Percentiles rank a stretch among this genome's conserved stretches.
Conservation (phyloP, 64 coral and sea anemone genomes). For the Montipora cactus region DNA sequence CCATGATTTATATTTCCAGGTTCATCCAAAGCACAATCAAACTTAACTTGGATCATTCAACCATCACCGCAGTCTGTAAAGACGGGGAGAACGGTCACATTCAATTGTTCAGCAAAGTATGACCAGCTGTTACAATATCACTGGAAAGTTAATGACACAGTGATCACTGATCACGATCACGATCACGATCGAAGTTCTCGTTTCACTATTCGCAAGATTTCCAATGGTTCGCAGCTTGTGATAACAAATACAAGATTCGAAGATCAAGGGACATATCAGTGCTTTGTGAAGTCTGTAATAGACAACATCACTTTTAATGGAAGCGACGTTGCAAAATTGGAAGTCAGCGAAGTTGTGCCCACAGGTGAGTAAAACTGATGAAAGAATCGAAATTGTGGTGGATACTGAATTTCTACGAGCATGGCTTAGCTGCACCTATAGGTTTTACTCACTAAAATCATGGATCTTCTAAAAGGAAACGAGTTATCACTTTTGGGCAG, state of each 20-base stretch:
- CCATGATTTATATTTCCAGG: not conserved
- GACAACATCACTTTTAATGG: not conserved
- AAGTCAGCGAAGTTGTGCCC: not conserved
- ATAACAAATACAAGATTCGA: not conserved
- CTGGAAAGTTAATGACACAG: slow-evolving; percentile 8
- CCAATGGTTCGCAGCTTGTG: not conserved
- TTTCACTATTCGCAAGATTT: not conserved
- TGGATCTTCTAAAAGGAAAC: too few species aligned
- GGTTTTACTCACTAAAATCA: too few species aligned
- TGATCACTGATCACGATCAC: not conserved
- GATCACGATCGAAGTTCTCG: not conserved
- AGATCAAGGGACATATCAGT: slow-evolving; percentile 7
- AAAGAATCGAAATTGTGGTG: too few species aligned
- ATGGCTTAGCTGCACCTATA: too few species aligned
- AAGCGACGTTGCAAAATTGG: not conserved
- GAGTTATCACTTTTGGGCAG: too few species aligned
- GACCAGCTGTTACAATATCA: not conserved
- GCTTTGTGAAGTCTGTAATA: not conserved
- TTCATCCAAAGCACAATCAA: slow-evolving; percentile 20
- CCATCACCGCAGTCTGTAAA: not conserved
- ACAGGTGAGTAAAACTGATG: not conserved
- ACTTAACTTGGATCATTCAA: slow-evolving; percentile 26
- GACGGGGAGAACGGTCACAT: not conserved
- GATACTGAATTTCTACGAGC: too few species aligned
- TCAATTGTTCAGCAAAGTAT: slow-evolving; percentile 35